These are phyloP conservation scores for Drosophila busckii DNA, from an alignment of 1,140 invertebrate genomes.

Conservation along the genomic window DNA sequence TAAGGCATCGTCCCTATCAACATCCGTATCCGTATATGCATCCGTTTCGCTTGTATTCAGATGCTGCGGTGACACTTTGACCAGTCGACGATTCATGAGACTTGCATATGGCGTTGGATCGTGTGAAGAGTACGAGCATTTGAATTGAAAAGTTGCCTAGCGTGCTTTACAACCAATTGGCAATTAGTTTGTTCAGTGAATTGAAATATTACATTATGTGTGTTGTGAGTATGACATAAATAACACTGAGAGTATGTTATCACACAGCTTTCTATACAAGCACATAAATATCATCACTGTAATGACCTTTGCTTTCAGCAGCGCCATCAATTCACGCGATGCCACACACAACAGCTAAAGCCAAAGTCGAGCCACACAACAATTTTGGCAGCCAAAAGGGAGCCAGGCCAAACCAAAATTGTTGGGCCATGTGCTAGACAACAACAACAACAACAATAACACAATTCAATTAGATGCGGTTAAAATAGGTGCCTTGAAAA, in stretches of 20 bases:
- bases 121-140: no score
- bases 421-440: constrained; percentile 32
- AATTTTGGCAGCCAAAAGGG: constrained; percentile 57
- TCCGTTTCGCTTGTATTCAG: no score
- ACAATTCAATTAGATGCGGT: constrained; percentile 61
- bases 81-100: no score
- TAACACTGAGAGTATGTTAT: constrained; percentile 24
- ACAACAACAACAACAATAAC: constrained; percentile 43
- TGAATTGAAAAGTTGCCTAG: no score
- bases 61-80: no score
- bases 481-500: neutral
- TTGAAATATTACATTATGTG: no score
- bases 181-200: neutral
- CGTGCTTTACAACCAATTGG: neutral
- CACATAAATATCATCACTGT: constrained; percentile 45
- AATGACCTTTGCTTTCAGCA: constrained; percentile 55
- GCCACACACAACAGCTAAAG: constrained; percentile 7
- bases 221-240: constrained; percentile 42
- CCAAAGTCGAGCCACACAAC: constrained; percentile 6
- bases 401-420: constrained; percentile 22
- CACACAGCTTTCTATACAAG: neutral
- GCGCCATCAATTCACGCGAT: constrained; percentile 47
- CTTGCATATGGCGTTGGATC: no score
- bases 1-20: no score
- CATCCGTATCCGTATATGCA: no score